Conservation (phyloP, 1,140 invertebrate genomes). For the Asbolus verrucosus region DNA sequence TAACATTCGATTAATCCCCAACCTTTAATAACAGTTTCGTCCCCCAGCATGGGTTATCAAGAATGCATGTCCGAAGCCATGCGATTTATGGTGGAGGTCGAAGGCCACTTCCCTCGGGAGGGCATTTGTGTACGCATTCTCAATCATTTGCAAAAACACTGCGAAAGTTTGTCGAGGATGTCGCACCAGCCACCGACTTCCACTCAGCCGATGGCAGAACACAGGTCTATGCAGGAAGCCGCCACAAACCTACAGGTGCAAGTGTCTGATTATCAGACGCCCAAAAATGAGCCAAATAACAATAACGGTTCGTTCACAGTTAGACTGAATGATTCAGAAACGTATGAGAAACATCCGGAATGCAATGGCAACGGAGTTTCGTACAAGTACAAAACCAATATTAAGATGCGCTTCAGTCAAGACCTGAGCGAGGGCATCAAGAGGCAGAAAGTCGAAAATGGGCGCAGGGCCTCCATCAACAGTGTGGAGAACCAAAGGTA, state of each 20-base stretch:
- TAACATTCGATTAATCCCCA: neutral
- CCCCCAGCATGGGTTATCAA: conserved; percentile 74
- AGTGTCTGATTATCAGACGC: conserved; percentile 45
- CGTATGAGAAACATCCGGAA: conserved; percentile 52
- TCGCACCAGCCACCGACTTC: neutral
- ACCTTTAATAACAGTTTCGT: conserved; percentile 15
- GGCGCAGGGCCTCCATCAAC: conserved; percentile 56
- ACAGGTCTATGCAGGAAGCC: neutral
- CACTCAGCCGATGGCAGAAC: neutral
- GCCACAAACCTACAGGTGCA: conserved; percentile 28
- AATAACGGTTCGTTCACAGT: conserved; percentile 48
- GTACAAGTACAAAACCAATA: conserved; percentile 96
- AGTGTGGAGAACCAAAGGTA: conserved; percentile 62
- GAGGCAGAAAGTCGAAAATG: conserved; percentile 55
- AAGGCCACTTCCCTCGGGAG: conserved; percentile 83
- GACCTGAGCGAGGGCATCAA: conserved; percentile 57
- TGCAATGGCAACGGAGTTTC: conserved; percentile 52
- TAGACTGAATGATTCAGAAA: conserved; percentile 48
- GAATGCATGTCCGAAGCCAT: conserved; percentile 92
- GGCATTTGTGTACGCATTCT: conserved; percentile 84
- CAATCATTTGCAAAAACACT: conserved; percentile 86
- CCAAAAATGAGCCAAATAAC: conserved; percentile 55
- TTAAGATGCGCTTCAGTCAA: conserved; percentile 85
- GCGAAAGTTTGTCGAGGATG: conserved; percentile 72
- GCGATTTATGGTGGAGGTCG: conserved; percentile 88